Percentiles rank a stretch among this genome's conserved stretches.
Evolutionary conservation across 2,888 invertebrate genomes (phyloP).

Genomic region (Ditula angustiorana): DNA sequence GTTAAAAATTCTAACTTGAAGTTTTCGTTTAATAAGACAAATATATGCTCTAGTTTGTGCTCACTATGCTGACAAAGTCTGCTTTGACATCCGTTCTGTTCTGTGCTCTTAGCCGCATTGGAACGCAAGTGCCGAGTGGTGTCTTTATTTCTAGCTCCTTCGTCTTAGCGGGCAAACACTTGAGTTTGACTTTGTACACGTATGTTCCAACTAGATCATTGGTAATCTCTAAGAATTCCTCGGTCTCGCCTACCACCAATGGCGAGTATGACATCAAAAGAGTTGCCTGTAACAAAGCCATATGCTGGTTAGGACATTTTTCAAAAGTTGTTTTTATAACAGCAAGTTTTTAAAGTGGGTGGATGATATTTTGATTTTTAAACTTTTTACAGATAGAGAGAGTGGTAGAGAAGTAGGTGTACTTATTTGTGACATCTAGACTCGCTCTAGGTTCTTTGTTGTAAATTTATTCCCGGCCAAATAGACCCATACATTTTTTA

Average conservation of each 20-base stretch:
- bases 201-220: slow-evolving; percentile 67
- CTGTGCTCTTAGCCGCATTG: slow-evolving; percentile 69
- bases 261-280: slow-evolving; percentile 71
- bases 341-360: too few species aligned
- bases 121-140: slow-evolving; percentile 62
- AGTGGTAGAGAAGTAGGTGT: too few species aligned
- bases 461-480: too few species aligned
- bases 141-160: slow-evolving; percentile 67
- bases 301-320: not conserved
- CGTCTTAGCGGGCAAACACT: slow-evolving; percentile 73
- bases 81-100: slow-evolving; percentile 66
- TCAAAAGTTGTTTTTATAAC: not conserved
- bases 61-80: slow-evolving; percentile 64
- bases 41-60: too few species aligned
- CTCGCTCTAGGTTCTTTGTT: too few species aligned
- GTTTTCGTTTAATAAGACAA: too few species aligned
- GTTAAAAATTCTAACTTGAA: too few species aligned
- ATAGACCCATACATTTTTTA: too few species aligned
- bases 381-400: too few species aligned
- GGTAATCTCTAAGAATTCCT: slow-evolving; percentile 65
- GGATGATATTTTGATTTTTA: too few species aligned
- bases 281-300: slow-evolving; percentile 56
- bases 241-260: slow-evolving; percentile 67
- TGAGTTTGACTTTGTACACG: slow-evolving; percentile 65
- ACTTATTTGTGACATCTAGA: too few species aligned